phyloP scores from a whole-genome alignment of 2,888 invertebrate genomes.

The Leptarthrus brevirostris region DNA sequence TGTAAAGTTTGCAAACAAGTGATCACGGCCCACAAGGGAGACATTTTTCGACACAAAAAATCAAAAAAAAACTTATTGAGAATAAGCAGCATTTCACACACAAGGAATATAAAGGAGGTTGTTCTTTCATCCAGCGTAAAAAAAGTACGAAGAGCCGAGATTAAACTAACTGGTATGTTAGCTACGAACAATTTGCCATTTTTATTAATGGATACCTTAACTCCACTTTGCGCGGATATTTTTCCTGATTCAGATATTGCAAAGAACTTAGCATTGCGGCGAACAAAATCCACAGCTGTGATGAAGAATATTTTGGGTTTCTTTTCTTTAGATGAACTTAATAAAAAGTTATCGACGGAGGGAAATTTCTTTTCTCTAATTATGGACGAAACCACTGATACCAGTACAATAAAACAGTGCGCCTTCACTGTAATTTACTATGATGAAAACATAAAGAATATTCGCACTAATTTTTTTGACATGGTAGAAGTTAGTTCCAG shows the following conservation, averaged over 20 bases:
- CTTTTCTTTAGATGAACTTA: not conserved
- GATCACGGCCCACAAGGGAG: too few species aligned
- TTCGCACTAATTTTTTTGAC: not conserved
- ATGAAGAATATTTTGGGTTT: not conserved
- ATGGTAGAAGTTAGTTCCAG: not conserved
- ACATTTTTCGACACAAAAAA: too few species aligned
- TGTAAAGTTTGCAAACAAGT: too few species aligned
- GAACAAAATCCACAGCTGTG: conserved; percentile 9
- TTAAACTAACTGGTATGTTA: too few species aligned
- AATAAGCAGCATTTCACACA: too few species aligned
- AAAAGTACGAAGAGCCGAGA: too few species aligned
- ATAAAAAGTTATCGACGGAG: not conserved
- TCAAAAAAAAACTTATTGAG: too few species aligned
- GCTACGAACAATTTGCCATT: conserved; percentile 1
- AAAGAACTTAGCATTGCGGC: not conserved
- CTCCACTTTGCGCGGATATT: not conserved
- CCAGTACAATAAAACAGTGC: not conserved
- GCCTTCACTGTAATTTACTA: conserved; percentile 3
- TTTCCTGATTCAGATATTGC: conserved; percentile 10
- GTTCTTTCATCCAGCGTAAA: too few species aligned
- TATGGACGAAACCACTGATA: conserved; percentile 9
- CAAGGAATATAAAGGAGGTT: too few species aligned
- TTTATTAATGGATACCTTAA: not conserved
- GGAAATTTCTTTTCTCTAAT: not conserved
- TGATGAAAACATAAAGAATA: not conserved